Percentiles rank a stretch among this genome's conserved stretches.
These are phyloP conservation scores for Patiria pectinifera DNA, from an alignment of 53 echinoderm and acorn worm genomes.

Conservation along the genomic window DNA sequence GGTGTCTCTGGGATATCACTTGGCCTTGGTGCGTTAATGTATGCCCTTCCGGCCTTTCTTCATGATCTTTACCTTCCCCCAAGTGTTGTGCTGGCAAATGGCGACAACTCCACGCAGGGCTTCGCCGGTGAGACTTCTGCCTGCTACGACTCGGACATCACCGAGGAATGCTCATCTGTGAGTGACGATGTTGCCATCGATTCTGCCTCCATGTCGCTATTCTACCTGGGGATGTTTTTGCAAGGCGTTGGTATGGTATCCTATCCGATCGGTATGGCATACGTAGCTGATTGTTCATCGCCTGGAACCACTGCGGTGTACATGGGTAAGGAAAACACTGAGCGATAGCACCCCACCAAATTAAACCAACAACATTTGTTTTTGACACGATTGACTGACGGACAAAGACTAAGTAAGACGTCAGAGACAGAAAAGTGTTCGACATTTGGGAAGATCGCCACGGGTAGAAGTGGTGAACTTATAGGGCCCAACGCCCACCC, in stretches of 20 bases:
- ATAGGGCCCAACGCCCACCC: too few relatives aligned
- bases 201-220: neutral
- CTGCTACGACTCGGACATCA: neutral
- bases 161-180: too few relatives aligned
- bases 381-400: too few relatives aligned
- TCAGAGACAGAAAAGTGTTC: too few relatives aligned
- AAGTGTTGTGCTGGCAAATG: neutral
- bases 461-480: too few relatives aligned
- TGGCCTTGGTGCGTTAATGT: neutral
- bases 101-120: neutral
- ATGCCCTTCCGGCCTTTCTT: neutral
- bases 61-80: neutral
- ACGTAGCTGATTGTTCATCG: constrained; percentile 9
- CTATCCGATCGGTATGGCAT: constrained; percentile 4
- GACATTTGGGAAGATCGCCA: too few relatives aligned
- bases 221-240: neutral
- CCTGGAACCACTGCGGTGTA: constrained; percentile 20
- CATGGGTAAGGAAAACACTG: neutral
- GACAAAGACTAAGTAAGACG: too few relatives aligned
- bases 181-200: too few relatives aligned
- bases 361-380: too few relatives aligned
- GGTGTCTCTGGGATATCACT: neutral
- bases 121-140: too few relatives aligned
- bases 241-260: constrained; percentile 7
- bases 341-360: neutral